Evolutionary conservation across 2,113 vertebrate species (phyloP).

Genomic region (Salvelinus sp.): DNA sequence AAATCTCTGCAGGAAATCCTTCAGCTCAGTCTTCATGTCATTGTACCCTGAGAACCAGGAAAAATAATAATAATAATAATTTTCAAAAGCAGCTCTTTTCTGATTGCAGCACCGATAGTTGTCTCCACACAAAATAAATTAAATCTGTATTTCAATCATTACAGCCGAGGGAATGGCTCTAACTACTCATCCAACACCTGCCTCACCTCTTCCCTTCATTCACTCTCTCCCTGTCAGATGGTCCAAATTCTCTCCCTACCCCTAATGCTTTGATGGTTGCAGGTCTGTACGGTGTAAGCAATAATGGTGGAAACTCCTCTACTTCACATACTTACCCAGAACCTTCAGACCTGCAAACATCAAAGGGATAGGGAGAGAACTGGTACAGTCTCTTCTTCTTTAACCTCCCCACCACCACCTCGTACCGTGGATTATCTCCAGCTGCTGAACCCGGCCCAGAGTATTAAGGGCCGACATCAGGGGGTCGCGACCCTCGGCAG

Average conservation of each 20-base stretch:
- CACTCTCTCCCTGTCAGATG: background rate
- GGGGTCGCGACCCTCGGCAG: conserved; percentile 79
- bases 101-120: background rate
- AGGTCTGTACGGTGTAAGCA: too few relatives aligned
- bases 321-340: too few relatives aligned
- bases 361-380: background rate
- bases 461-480: conserved; percentile 92
- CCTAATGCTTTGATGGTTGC: too few relatives aligned
- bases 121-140: background rate
- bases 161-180: background rate
- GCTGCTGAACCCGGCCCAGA: conserved; percentile 91
- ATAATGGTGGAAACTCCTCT: too few relatives aligned
- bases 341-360: too few relatives aligned
- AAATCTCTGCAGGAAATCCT: conserved; percentile 93
- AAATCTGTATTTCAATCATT: background rate
- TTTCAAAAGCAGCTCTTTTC: background rate
- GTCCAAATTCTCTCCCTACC: too few relatives aligned
- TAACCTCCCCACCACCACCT: background rate
- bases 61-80: too few relatives aligned
- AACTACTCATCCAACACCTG: background rate
- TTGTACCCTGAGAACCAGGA: conserved; percentile 83
- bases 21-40: conserved; percentile 94
- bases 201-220: background rate
- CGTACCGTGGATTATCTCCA: conserved; percentile 92
- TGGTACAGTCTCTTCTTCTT: background rate